phyloP scores from a whole-genome alignment of 2,888 invertebrate genomes.

The Cataglyphis livida region DNA sequence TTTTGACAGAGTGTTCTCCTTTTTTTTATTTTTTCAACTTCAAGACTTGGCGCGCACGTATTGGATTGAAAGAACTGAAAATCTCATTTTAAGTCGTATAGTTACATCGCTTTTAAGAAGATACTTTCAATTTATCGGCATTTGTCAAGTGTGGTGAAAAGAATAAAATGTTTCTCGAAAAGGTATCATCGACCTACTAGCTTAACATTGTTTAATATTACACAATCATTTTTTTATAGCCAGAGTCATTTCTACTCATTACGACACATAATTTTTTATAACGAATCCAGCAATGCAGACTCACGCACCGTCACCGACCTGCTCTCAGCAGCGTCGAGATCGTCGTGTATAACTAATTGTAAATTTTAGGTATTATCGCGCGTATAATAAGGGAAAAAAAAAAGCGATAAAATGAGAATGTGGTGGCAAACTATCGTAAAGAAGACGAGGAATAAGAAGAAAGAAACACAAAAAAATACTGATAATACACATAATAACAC shows the following conservation, averaged over 20 bases:
- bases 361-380: slow-evolving; percentile 74
- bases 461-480: slow-evolving; percentile 56
- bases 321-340: slow-evolving; percentile 68
- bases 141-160: background rate
- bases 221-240: slow-evolving; percentile 36
- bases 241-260: slow-evolving; percentile 41
- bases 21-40: background rate
- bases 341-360: slow-evolving; percentile 71
- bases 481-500: slow-evolving; percentile 79
- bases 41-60: background rate
- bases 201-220: slow-evolving; percentile 35
- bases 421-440: slow-evolving; percentile 59
- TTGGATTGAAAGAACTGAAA: background rate
- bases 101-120: background rate
- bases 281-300: slow-evolving; percentile 30
- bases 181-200: slow-evolving; percentile 13
- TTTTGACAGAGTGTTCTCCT: background rate
- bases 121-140: background rate
- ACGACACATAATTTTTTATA: slow-evolving; percentile 57
- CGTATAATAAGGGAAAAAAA: slow-evolving; percentile 62
- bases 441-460: slow-evolving; percentile 66
- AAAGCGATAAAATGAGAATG: slow-evolving; percentile 54
- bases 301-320: slow-evolving; percentile 24
- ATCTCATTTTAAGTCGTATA: background rate
- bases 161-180: slow-evolving; percentile 10